Evolutionary conservation across 1,140 invertebrate species (phyloP).

Genomic region (Whitmania pigra): DNA sequence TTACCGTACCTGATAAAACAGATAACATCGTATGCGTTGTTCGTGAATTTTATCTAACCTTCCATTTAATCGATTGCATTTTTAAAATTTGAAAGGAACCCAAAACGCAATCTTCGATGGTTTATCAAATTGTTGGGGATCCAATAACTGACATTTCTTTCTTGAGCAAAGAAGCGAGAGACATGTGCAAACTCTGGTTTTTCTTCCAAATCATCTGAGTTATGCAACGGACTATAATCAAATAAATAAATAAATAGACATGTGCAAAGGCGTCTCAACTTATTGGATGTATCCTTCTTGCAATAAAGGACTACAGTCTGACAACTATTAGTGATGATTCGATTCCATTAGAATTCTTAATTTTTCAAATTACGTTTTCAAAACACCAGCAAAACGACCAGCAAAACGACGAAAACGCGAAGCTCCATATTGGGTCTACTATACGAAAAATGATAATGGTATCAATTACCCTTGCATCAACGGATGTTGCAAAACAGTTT

Average conservation of each 20-base stretch:
- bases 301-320: neutral
- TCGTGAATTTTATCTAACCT: no score
- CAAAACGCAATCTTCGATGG: neutral
- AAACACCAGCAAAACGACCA: neutral
- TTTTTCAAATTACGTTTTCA: neutral
- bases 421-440: neutral
- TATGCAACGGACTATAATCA: no score
- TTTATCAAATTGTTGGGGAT: slow-evolving; percentile 7
- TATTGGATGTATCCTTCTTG: slow-evolving; percentile 17
- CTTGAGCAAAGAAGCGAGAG: neutral
- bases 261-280: slow-evolving; percentile 9
- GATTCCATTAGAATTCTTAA: neutral
- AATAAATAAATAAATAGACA: no score
- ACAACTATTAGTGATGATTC: neutral
- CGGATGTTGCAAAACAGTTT: slow-evolving; percentile 19
- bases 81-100: no score
- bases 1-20: slow-evolving; percentile 4
- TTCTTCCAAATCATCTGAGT: no score
- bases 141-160: slow-evolving; percentile 13
- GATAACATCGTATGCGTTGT: neutral
- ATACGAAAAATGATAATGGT: neutral
- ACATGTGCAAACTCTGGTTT: slow-evolving; percentile 10
- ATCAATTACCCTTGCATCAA: slow-evolving; percentile 2
- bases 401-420: neutral
- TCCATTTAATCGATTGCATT: no score